phyloP scores from a whole-genome alignment of 1,140 invertebrate genomes.

The Pemphigus obesinymphae region DNA sequence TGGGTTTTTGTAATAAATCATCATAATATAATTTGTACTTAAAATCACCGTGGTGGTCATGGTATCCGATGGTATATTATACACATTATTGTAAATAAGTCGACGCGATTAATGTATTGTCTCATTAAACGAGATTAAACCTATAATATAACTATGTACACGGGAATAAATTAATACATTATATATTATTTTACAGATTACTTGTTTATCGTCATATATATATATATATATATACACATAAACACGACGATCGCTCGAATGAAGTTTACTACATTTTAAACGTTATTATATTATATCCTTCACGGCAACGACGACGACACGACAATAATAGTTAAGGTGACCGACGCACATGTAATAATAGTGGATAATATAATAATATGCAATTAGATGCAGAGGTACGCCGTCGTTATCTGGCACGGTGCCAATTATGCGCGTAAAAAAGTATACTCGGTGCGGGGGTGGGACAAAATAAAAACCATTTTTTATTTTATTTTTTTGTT shows the following conservation, averaged over 20 bases:
- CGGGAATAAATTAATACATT: neutral
- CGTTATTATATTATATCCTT: neutral
- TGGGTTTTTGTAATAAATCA: neutral
- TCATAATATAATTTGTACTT: neutral
- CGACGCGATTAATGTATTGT: neutral
- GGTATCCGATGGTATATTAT: too few relatives aligned
- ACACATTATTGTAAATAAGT: neutral
- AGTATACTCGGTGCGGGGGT: neutral
- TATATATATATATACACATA: too few relatives aligned
- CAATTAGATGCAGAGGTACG: neutral
- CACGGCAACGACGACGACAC: neutral
- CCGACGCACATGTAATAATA: neutral
- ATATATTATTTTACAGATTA: too few relatives aligned
- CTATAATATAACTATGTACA: too few relatives aligned
- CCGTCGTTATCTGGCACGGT: neutral
- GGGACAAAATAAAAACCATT: neutral
- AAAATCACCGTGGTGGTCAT: neutral
- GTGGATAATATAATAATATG: neutral
- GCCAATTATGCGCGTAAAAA: neutral
- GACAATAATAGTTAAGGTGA: neutral
- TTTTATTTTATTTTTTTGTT: too few relatives aligned
- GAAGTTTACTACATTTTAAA: neutral
- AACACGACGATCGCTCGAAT: too few relatives aligned
- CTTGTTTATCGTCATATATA: too few relatives aligned
- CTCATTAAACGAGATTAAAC: neutral